These are phyloP conservation scores for Hyposoter didymator DNA, from an alignment of 2,888 invertebrate species.

Conservation along the genomic window DNA sequence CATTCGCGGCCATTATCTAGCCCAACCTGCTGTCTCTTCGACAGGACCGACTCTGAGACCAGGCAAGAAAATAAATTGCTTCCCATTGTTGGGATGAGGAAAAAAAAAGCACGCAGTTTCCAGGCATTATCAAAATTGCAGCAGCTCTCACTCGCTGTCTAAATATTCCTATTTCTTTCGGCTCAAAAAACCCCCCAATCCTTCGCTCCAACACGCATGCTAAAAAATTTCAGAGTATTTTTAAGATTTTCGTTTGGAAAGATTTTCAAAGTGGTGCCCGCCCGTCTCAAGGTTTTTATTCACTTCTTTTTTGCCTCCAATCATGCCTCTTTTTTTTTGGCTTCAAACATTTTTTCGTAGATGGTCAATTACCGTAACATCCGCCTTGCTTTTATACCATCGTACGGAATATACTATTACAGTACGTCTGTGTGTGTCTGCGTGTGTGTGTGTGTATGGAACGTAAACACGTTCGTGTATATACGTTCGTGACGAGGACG, in stretches of 20 bases:
- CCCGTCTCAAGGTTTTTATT: neutral
- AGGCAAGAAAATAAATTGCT: neutral
- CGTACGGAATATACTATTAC: constrained; percentile 25
- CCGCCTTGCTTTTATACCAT: constrained; percentile 45
- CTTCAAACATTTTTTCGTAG: constrained; percentile 16
- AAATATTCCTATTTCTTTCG: neutral
- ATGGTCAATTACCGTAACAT: constrained; percentile 52
- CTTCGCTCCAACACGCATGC: neutral
- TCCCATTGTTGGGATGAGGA: neutral
- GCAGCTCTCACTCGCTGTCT: neutral
- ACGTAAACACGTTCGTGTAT: constrained; percentile 14
- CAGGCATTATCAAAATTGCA: neutral
- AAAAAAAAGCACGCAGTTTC: neutral
- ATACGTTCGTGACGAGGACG: constrained; percentile 51
- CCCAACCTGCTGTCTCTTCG: neutral
- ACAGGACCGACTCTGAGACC: neutral
- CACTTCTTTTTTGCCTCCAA: neutral
- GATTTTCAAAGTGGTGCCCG: neutral
- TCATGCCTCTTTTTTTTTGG: constrained; percentile 6
- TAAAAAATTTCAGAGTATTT: neutral
- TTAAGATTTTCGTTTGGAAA: neutral
- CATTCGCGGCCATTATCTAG: constrained; percentile 8
- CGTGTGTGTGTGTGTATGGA: constrained; percentile 16
- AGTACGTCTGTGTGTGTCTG: neutral
- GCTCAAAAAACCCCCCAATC: neutral